These are phyloP conservation scores for Scaeva pyrastri DNA, from an alignment of 2,888 invertebrate genomes.

Conservation along the genomic window DNA sequence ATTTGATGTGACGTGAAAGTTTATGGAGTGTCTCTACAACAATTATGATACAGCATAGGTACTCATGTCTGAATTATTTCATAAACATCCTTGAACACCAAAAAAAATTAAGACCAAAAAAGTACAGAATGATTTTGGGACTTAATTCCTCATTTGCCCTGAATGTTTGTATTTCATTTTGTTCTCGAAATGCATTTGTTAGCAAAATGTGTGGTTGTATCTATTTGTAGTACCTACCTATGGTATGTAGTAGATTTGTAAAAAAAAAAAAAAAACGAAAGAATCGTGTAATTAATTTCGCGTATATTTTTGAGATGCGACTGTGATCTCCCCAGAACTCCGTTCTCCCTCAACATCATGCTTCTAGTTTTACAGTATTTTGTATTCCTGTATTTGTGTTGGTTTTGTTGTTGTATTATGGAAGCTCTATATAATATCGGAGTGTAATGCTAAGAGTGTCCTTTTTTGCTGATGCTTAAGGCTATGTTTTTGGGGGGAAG, in stretches of 20 bases:
- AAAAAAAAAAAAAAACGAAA: slow-evolving; percentile 51
- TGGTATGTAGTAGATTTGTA: slow-evolving; percentile 65
- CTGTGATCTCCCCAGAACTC: slow-evolving; percentile 26
- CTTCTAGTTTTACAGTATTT: slow-evolving; percentile 5
- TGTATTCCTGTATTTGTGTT: slow-evolving; percentile 20
- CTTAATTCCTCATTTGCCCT: not conserved
- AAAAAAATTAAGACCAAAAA: slow-evolving; percentile 27
- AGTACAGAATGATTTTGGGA: not conserved
- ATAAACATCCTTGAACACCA: slow-evolving; percentile 28
- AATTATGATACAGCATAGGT: not conserved
- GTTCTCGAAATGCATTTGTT: slow-evolving; percentile 61
- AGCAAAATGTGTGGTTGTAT: slow-evolving; percentile 64
- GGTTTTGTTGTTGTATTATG: slow-evolving; percentile 29
- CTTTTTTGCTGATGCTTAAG: slow-evolving; percentile 65
- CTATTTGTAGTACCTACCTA: slow-evolving; percentile 52
- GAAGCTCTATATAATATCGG: slow-evolving; percentile 6
- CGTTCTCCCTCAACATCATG: not conserved
- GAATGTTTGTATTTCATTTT: slow-evolving; percentile 47
- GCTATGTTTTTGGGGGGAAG: slow-evolving; percentile 58
- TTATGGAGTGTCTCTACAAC: not conserved
- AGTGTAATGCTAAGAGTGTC: slow-evolving; percentile 61
- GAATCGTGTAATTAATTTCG: slow-evolving; percentile 73
- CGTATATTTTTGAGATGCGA: slow-evolving; percentile 68
- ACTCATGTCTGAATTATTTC: slow-evolving; percentile 8
- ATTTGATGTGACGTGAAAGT: not conserved